Evolutionary conservation across 2,113 vertebrate genomes (phyloP), one percentile per base, ranked within the genome.

Genomic region (Dicrurus megarhynchus): DNA sequence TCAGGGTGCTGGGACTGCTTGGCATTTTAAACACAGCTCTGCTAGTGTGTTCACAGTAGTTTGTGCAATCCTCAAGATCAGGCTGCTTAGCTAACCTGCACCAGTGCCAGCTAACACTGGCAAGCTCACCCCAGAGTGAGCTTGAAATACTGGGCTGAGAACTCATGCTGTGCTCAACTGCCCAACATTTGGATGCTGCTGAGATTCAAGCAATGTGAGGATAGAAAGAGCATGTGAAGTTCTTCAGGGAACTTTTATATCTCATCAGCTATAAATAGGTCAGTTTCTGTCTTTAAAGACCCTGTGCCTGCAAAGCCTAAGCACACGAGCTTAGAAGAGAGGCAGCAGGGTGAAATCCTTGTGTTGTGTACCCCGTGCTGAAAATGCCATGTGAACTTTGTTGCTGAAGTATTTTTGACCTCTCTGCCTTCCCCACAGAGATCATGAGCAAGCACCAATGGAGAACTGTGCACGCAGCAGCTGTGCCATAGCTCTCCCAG

Each of bases 381-480:
- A 53, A 94, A 93, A 57, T 19, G 8, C 44, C 59, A 22, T 10
- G 3, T 71, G 23, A 65, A 35, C 7, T 83, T 70, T 28, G 11
- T 61, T 10, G 11, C 44, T 81, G 28, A 30, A 16, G n/a, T 86
- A 41, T 63, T 84, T 94, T 63, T 81, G 23, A 55, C n/a, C 13
- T 85, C 19, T 10, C n/a, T 89, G 47, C 33, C 26, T 77, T 78
- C 6, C 20, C 52, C 35, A 33, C 24, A 32, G 52, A 63, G 47
- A 67, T 21, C 65, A 39, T 0, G 1, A 60, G 27, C 52, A 56
- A 68, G 60, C 13, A 19, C 17, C 47, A 24, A 19, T 0, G 0
- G 11, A 74, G 59, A 42, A 17, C 26, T 46, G 50, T 5, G 3
- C 41, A 6, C 0, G 0, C 35, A 7, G 67, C 42, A 81, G 60